These are phyloP conservation scores for Notospermus geniculatus DNA, from an alignment of 1,140 invertebrate genomes.

Conservation along the genomic window DNA sequence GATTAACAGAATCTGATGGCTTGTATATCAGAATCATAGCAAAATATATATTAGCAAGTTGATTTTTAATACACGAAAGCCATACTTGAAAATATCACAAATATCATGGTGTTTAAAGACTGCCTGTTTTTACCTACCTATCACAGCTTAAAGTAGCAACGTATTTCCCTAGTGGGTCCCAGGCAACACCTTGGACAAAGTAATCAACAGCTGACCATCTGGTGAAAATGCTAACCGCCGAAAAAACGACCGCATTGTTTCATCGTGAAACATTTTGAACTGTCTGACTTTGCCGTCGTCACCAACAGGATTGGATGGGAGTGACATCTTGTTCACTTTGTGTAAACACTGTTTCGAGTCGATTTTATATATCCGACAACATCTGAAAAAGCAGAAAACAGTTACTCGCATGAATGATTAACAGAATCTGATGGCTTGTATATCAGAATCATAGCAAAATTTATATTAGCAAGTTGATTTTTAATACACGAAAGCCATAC, in stretches of 20 bases:
- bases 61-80: too few relatives aligned
- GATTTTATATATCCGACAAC: conserved; percentile 72
- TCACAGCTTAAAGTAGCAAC: conserved; percentile 78
- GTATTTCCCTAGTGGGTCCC: conserved; percentile 81
- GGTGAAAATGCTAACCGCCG: conserved; percentile 82
- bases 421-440: too few relatives aligned
- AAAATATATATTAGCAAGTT: too few relatives aligned
- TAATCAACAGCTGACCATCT: conserved; percentile 83
- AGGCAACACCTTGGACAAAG: conserved; percentile 93
- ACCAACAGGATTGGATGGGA: conserved; percentile 25
- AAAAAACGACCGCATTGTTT: conserved; percentile 91
- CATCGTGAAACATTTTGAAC: conserved; percentile 81
- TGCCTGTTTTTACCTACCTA: conserved; percentile 68
- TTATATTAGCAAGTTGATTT: too few relatives aligned
- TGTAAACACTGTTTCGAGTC: conserved; percentile 70
- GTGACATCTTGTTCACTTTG: conserved; percentile 67
- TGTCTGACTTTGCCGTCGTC: conserved; percentile 37
- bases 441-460: too few relatives aligned
- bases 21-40: too few relatives aligned
- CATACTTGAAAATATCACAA: too few relatives aligned
- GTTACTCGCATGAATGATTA: too few relatives aligned
- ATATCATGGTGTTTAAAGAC: too few relatives aligned
- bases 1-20: too few relatives aligned
- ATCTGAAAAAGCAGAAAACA: conserved; percentile 55
- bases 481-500: too few relatives aligned